Conservation (phyloP, 2,888 invertebrate species). For the Sarcophaga caerulescens region DNA sequence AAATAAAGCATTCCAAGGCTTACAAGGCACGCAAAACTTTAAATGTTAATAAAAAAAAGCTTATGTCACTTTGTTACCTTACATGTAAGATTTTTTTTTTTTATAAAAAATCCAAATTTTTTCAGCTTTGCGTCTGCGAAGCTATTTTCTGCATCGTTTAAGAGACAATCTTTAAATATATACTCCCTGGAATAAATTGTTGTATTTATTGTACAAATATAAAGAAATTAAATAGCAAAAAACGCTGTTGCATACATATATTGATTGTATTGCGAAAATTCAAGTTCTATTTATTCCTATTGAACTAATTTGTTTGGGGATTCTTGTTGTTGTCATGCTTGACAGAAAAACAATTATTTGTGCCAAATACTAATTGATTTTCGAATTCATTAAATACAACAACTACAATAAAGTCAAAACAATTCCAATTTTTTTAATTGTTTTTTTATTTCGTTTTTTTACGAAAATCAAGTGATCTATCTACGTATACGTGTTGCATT, state of each 20-base stretch:
- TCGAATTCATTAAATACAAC: slow-evolving; percentile 76
- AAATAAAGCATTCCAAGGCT: too few species aligned
- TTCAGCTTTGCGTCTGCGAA: too few species aligned
- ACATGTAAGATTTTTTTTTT: too few species aligned
- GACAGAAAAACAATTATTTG: slow-evolving; percentile 78
- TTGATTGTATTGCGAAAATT: background rate
- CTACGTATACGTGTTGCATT: background rate
- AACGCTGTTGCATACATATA: background rate
- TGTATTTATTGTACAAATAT: too few species aligned
- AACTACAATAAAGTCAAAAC: slow-evolving; percentile 35
- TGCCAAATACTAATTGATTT: slow-evolving; percentile 80
- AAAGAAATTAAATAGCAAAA: background rate
- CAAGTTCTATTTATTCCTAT: slow-evolving; percentile 57
- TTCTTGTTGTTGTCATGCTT: slow-evolving; percentile 61
- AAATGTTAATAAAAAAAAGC: too few species aligned
- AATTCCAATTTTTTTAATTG: slow-evolving; percentile 5
- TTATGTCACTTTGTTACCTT: too few species aligned
- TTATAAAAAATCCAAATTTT: too few species aligned
- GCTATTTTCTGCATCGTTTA: background rate
- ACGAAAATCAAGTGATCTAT: slow-evolving; percentile 21
- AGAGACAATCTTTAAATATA: background rate
- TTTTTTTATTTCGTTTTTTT: slow-evolving; percentile 20
- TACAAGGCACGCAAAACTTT: too few species aligned
- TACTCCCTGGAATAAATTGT: background rate
- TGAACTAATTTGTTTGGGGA: slow-evolving; percentile 54